Base-by-base conservation (phyloP, 1,140 invertebrate species). In the Tetragonula clypearis region DNA sequence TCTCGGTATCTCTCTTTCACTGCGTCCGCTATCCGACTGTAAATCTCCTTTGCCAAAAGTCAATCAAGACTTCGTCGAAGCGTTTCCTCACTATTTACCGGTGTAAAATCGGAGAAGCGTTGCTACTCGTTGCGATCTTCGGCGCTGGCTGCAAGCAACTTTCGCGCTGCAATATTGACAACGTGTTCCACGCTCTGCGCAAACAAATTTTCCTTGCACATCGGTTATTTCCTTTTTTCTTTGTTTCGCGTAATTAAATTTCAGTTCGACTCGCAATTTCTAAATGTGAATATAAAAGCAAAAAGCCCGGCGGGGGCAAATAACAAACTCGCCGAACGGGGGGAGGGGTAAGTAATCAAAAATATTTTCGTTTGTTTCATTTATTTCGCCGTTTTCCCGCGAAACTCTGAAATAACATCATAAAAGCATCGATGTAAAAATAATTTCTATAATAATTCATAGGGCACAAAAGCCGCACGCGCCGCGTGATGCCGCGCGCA, bases 361-460 rank as follows among this genome's bases (percentile, higher is more conserved):
- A 17, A 68, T 12, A 49, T 49, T 49, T 35, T 49, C 41, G 41
- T 49, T 49, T 8, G 9, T 41, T 71, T 23, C 19, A 6, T 71
- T 71, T 71, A 71, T 23, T 35, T 23, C 68, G 8, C 41, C 41
- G 41, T 49, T 49, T 41, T 19, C 19, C 30, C 26, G 26, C 17
- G 30, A 30, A 15, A 30, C 26, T 19, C 26, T 11, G 15, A 2
- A 35, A 19, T 9, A 30, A 30, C 66, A 9, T 2, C 11, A 4
- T 62, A 62, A 62, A n/a, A 62, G 17, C 26, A 17, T 41, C 1
- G 11, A 41, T 14, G 1, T 19, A 0, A 49, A 26, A 26, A 74
- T 74, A 19, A 74, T 74, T 55, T 21, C n/a, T 72, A 49, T 21
- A 26, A 74, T 74, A 19, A 74, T 74, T 55, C 14, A 49, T 72